Base-by-base conservation (phyloP, 1,140 invertebrate genomes). In the Leptopilina boulardi region DNA sequence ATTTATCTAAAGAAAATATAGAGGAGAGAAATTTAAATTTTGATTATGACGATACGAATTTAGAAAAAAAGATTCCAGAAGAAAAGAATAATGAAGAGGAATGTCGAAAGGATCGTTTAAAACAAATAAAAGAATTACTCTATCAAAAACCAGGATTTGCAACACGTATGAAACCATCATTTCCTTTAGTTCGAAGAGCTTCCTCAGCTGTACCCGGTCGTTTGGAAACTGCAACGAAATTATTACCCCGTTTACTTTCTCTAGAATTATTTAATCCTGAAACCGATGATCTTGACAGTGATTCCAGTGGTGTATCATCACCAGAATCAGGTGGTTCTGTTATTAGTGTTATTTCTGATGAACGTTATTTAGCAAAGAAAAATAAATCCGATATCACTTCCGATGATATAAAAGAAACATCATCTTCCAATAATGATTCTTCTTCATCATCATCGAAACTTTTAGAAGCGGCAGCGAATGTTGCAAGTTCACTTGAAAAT, bases 221-320 rank as follows among this genome's bases (percentile, higher is more conserved):
- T 79, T 71, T 90, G 3, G 92, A 93, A 77, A 85, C 91, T 0
- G 89, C 92, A 0, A 92, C 91, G 54, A 93, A 92, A 78, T 73
- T 91, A 1, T 26, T 95, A 42, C 95, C 95, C 0, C 94, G 95
- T 74, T 86, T 97, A 13, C 91, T 97, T 74, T 95, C 95, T 1
- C 88, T 97, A 71, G 97, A 97, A 87, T 89, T 97, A 6, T 98
- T 97, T 84, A 97, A 98, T 90, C 97, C 96, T 1, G 96, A 97
- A 84, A 97, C 95, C 8, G 97, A 98, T 87, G 97, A 98, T 84
- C 93, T 97, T 87, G 97, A 97, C 85, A 97, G 96, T 82, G 96
- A 97, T 87, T 97, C 96, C 0, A 96, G 95, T 80, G 96, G 96
- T 19, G 94, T 96, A 2, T 97, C 96, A 0, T 97, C 96, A 0